These are phyloP conservation scores for Sebastes fasciatus DNA, from an alignment of 2,113 vertebrate genomes.

Conservation along the genomic window DNA sequence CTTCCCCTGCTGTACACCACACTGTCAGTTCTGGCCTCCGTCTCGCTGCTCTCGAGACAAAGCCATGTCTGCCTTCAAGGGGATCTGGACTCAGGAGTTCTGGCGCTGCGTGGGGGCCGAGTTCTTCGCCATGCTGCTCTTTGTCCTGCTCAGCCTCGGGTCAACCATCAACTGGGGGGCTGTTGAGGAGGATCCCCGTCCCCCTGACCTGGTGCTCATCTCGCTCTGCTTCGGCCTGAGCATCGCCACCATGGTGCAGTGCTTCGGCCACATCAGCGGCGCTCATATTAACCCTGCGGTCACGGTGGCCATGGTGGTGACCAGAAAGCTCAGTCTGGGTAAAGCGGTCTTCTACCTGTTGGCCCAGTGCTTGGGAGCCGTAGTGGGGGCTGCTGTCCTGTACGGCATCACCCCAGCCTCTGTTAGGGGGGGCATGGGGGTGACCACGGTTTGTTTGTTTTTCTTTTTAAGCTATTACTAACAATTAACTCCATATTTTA, in stretches of 20 bases:
- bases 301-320: constrained; percentile 91
- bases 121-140: constrained; percentile 91
- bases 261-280: constrained; percentile 92
- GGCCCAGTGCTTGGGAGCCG: constrained; percentile 91
- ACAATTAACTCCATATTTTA: background rate
- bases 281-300: constrained; percentile 93
- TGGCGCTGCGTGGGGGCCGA: constrained; percentile 91
- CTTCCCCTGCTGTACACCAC: constrained; percentile 19
- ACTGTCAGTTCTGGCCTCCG: background rate
- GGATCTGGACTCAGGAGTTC: constrained; percentile 93
- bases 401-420: constrained; percentile 88
- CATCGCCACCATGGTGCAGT: constrained; percentile 93
- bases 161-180: constrained; percentile 91
- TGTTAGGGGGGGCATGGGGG: constrained; percentile 87
- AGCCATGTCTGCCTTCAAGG: constrained; percentile 91
- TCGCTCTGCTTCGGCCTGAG: constrained; percentile 93
- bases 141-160: constrained; percentile 90
- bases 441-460: constrained; percentile 84
- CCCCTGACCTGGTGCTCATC: constrained; percentile 90
- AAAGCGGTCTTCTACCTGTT: constrained; percentile 91
- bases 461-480: background rate
- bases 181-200: constrained; percentile 79
- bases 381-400: constrained; percentile 88
- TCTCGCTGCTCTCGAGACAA: constrained; percentile 69
- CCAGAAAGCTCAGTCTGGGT: constrained; percentile 90